Conservation (phyloP, 2,113 vertebrate species). For the Polypterus senegalus region DNA sequence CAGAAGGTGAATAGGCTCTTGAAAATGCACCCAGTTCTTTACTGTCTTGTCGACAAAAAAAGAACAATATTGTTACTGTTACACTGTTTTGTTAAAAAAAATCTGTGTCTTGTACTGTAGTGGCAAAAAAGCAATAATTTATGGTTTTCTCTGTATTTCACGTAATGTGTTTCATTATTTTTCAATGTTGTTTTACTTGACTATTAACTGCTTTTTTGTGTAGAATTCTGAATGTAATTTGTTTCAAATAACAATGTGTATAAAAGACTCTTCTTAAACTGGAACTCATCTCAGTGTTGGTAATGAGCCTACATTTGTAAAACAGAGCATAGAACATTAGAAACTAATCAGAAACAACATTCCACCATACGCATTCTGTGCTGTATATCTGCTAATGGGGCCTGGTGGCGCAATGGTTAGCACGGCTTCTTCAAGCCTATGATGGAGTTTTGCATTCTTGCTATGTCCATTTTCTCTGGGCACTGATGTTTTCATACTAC, state of each 20-base stretch:
- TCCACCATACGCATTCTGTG: too few relatives aligned
- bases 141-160: conserved; percentile 47
- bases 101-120: conserved; percentile 56
- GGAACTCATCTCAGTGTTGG: conserved; percentile 27
- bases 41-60: conserved; percentile 35
- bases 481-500: too few relatives aligned
- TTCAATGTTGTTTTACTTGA: conserved; percentile 42
- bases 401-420: too few relatives aligned
- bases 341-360: too few relatives aligned
- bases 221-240: conserved; percentile 49
- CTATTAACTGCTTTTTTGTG: conserved; percentile 56
- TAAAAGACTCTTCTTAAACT: conserved; percentile 56
- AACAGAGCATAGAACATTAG: too few relatives aligned
- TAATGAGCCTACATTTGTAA: too few relatives aligned
- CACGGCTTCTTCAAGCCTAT: too few relatives aligned
- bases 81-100: conserved; percentile 49
- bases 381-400: too few relatives aligned
- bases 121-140: conserved; percentile 66
- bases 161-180: conserved; percentile 46
- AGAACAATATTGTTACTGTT: conserved; percentile 46
- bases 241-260: conserved; percentile 53
- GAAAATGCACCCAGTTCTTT: conserved; percentile 39
- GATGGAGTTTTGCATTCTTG: too few relatives aligned
- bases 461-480: too few relatives aligned
- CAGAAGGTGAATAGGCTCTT: conserved; percentile 37